Conservation (phyloP, 2,797 vertebrate species). For the Myoxocephalus aenaeus region DNA sequence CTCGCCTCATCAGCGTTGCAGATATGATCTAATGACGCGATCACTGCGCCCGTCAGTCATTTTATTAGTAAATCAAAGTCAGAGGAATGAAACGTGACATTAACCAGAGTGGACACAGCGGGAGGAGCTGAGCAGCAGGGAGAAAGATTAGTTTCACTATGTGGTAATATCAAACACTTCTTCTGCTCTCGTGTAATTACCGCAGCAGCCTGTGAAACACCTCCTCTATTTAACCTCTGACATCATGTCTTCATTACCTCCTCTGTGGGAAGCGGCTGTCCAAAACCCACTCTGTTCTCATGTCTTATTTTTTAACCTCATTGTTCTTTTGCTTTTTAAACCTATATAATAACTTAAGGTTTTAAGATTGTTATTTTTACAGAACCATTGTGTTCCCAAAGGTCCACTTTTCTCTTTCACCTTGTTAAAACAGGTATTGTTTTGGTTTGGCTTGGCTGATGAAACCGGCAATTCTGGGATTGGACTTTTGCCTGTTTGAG, state of each 20-base stretch:
- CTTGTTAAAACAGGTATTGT: slow-evolving; percentile 9
- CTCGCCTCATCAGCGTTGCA: neutral
- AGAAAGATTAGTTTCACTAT: slow-evolving; percentile 47
- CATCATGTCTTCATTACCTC: slow-evolving; percentile 33
- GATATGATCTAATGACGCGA: neutral
- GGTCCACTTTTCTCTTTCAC: neutral
- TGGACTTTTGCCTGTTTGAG: neutral
- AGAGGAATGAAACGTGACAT: slow-evolving; percentile 8
- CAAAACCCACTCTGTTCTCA: neutral
- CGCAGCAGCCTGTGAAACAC: slow-evolving; percentile 33
- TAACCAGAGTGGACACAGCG: slow-evolving; percentile 35
- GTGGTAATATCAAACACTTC: slow-evolving; percentile 47
- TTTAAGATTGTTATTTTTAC: neutral
- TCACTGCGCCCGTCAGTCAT: neutral
- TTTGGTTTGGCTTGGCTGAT: slow-evolving; percentile 25
- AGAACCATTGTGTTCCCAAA: slow-evolving; percentile 8
- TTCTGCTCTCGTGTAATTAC: slow-evolving; percentile 43
- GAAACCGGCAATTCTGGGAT: neutral
- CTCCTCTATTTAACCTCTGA: slow-evolving; percentile 38
- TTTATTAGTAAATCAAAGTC: neutral
- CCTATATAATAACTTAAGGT: neutral
- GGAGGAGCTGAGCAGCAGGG: slow-evolving; percentile 29
- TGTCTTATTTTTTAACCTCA: neutral
- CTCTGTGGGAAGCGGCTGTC: slow-evolving; percentile 24
- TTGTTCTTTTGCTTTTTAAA: neutral